A percentile compares a stretch with the other conserved stretches of the same genome.
Evolutionary conservation across 2,888 invertebrate species (phyloP).

Genomic region (Acleris literana): DNA sequence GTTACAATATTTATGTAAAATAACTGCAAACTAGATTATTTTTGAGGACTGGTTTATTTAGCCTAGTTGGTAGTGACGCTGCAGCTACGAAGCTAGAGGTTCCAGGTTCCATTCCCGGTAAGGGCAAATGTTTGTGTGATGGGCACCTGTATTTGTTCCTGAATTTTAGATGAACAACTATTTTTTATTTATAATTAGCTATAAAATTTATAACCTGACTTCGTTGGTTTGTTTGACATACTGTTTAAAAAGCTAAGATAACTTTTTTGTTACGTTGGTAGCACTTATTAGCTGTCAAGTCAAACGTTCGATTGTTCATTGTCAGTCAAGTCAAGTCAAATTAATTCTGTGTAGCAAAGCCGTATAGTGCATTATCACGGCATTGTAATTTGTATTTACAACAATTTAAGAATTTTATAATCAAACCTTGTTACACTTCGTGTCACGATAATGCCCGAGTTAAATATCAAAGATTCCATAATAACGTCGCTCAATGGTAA

Average conservation of each 20-base stretch:
- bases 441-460: constrained; percentile 63
- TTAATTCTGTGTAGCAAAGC: constrained; percentile 1
- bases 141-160: no score
- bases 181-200: no score
- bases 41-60: no score
- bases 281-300: constrained; percentile 25
- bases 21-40: background rate
- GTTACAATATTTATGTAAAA: background rate
- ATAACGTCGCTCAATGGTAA: constrained; percentile 70
- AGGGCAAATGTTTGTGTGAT: no score
- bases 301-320: constrained; percentile 12
- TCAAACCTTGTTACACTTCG: background rate
- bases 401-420: background rate
- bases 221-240: background rate
- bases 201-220: background rate
- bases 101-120: no score
- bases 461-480: constrained; percentile 67
- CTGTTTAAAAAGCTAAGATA: background rate
- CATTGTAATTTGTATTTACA: constrained; percentile 6
- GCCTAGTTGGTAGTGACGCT: no score
- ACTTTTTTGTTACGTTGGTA: constrained; percentile 20
- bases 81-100: no score
- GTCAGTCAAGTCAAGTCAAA: constrained; percentile 18
- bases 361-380: background rate
- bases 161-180: no score